Base-by-base conservation (phyloP, 2,113 vertebrate species). In the Proteles cristata region DNA sequence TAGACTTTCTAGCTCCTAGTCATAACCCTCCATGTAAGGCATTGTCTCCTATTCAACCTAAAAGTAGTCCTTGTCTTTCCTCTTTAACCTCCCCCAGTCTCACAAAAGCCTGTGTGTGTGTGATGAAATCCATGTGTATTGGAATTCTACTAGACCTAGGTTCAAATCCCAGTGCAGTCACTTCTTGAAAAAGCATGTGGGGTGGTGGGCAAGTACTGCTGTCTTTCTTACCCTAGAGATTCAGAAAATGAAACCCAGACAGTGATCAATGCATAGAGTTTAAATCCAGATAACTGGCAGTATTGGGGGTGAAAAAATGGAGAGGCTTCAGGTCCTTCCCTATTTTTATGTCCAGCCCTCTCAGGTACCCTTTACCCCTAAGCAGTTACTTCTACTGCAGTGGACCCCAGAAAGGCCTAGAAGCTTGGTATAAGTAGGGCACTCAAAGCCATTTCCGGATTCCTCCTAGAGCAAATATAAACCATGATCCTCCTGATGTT, bases 201-300 rank as follows among this genome's bases (percentile, higher is more conserved):
- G 25, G 5, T 66, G 6, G 45, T 17, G n/a, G 10, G 35, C 2
- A 9, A 89, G 3, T 25, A 50, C 48, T 50, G 17, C 45, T 87
- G 2, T 26, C 31, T 23, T 68, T 92, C 73, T 81, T 83, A 68
- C 31, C 28, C 61, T 86, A 84, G 68, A 71, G 8, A 79, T 35
- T 80, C 53, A 88, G 89, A 68, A 87, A 63, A 55, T 81, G 43
- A 88, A 90, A 95, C 31, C 16, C 19, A 68, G 71, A 31, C 31
- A 68, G 11, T 61, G 21, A 63, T 66, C 71, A 68, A 48, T 10
- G 11, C 9, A 23, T n/a, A n/a, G 21, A 55, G 4, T 35, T 79
- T 87, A 35, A 80, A 55, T 48, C 17, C 39, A 69, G 83, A 58
- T 39, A 63, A 35, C 61, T 82, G 50, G 48, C 48, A 55, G 4